Evolutionary conservation across 2,888 invertebrate species (phyloP), one percentile per base, ranked within the genome.

Genomic region (Caenorhabditis sp.): DNA sequence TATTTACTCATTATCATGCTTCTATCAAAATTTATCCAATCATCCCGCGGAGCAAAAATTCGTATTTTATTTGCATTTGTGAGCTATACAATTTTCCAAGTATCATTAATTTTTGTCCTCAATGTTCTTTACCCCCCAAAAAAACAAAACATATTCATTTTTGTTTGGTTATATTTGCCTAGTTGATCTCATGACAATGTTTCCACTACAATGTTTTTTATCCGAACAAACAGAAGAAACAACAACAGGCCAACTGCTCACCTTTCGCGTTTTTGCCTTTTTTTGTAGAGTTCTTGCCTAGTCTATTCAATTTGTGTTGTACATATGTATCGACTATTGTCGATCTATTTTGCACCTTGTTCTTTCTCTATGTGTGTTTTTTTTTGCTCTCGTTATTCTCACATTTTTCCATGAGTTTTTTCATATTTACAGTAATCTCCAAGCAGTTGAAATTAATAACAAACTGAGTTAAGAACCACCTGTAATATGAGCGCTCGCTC

Each of bases 401-500:
- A 17, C 36, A 5, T 36, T 36, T 43, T 43, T 17, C 12, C 5
- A 17, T 10, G 17, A 43, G 5, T 17, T 12, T 14, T 21, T 21
- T 21, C 2, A 51, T 51, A 21, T 51, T 51, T 51, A 23, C 51
- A 51, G 51, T 23, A 23, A 51, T 23, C 21, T 23, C 21, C 51
- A 51, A 50, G 21, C 21, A 43, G 17, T 17, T 43, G 3, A 43
- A 43, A 43, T 51, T 23, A 51, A 4, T 21, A 6, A 51, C 21
- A 51, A 51, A 8, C n/a, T 8, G 19, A 17, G 4, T 50, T 19
- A 21, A 23, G 8, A n/a, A 51, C 51, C 21, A 21, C 8, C 24
- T 36, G n/a, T 31, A 70, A 68, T 53, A 82, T 81, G 82, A 82
- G 79, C 70, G 82, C 79, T 50, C 78, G 82, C 60, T 62, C 77